Base-by-base conservation (phyloP, 2,888 invertebrate genomes). In the Tachystola acroxantha region DNA sequence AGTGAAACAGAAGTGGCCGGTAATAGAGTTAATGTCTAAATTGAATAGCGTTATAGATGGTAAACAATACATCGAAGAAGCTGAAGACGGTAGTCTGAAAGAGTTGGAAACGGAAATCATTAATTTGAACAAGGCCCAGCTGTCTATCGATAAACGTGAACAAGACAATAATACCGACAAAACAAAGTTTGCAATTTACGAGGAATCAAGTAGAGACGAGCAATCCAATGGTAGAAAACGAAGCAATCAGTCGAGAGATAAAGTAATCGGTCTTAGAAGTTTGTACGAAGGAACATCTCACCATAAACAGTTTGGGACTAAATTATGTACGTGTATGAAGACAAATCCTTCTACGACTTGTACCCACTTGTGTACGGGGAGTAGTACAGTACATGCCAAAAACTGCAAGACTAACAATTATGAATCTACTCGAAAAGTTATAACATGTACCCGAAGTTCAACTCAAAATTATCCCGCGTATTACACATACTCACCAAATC, bases 201-300 rank as follows among this genome's bases (percentile, higher is more conserved):
- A 12, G 10, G 9, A 10, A 4, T 10, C 9, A 12, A 32, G 9
- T 22, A 10, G 19, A 10, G 10, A 11, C 13, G 9, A 30, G 3
- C n/a, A 11, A 27, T 6, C 32, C 11, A 31, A n/a, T 12, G n/a
- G 13, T 10, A 29, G 9, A 13, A 10, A 10, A 7, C 6, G 10
- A 29, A 22, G 10, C 3, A 29, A 22, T 13, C 9, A 22, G 13
- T 13, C 28, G 45, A 39, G 55, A 37, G 46, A 58, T 32, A 80
- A 78, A 65, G 46, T 66, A 35, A 45, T 80, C 10, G 77, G 62
- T 34, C 51, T 76, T 14, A 67, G 79, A 55, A 81, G 78, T 54
- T 63, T 80, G 39, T 36, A 51, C 7, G 43, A 47, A 10, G 37
- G 41, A 11, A 16, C 34, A 36, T 34, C 33, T n/a, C 11, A 6